These are phyloP conservation scores for Lasioglossum baleicum DNA, from an alignment of 1,140 invertebrate species.

Conservation along the genomic window DNA sequence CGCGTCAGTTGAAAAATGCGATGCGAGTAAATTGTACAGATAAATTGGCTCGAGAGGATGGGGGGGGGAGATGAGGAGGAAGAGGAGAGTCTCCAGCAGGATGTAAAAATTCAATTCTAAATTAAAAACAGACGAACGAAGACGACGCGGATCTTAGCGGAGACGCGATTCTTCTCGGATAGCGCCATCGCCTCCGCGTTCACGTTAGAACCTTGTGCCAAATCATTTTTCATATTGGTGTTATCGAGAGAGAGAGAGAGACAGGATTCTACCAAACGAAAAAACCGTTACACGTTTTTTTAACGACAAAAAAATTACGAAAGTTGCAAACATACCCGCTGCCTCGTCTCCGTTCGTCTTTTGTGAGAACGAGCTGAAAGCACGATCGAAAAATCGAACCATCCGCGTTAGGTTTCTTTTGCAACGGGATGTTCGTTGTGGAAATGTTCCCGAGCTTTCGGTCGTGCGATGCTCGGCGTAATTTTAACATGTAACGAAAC, in stretches of 20 bases:
- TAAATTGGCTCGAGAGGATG: not conserved
- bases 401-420: not conserved
- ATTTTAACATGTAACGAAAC: conserved; percentile 41
- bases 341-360: conserved; percentile 22
- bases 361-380: not conserved
- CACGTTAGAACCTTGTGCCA: conserved; percentile 51
- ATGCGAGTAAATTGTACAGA: conserved; percentile 22
- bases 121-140: conserved; percentile 39
- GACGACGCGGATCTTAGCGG: conserved; percentile 5
- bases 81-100: conserved; percentile 11
- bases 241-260: not conserved
- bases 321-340: not conserved
- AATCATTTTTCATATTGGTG: conserved; percentile 46
- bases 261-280: not conserved
- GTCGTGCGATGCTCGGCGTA: conserved; percentile 9
- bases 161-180: not conserved
- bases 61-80: not conserved
- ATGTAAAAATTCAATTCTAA: conserved; percentile 55
- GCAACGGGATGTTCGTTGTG: not conserved
- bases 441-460: not conserved
- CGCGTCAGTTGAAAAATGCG: not conserved
- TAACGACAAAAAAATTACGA: not conserved
- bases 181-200: not conserved
- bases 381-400: conserved; percentile 5
- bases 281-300: not conserved